Evolutionary conservation across 2,113 vertebrate genomes (phyloP).

Genomic region (Scortum barcoo): DNA sequence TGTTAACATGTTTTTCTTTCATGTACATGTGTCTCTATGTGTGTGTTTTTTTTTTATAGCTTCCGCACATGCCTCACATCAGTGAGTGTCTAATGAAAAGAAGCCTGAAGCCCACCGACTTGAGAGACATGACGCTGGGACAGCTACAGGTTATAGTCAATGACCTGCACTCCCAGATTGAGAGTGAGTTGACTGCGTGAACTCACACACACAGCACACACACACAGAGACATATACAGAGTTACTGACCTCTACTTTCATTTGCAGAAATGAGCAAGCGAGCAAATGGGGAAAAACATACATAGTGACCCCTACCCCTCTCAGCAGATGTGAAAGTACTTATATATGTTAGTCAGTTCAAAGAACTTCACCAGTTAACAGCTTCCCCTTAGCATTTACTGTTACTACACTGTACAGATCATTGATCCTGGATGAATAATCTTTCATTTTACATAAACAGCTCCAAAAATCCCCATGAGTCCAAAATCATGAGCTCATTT

Average conservation of each 20-base stretch:
- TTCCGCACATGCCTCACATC: constrained; percentile 98
- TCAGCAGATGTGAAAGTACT: constrained; percentile 69
- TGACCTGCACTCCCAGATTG: constrained; percentile 98
- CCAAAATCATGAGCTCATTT: constrained; percentile 45
- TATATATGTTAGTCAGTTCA: constrained; percentile 63
- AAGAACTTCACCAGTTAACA: constrained; percentile 41
- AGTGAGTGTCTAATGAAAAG: constrained; percentile 99
- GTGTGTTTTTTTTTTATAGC: constrained; percentile 82
- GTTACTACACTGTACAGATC: constrained; percentile 43
- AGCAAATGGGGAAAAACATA: constrained; percentile 58
- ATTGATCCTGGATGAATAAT: constrained; percentile 66
- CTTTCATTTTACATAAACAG: constrained; percentile 20
- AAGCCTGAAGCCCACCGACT: constrained; percentile 93
- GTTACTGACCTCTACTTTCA: constrained; percentile 42
- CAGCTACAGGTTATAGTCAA: constrained; percentile 99
- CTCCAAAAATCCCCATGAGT: constrained; percentile 62
- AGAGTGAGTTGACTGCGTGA: constrained; percentile 87
- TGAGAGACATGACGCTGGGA: constrained; percentile 97
- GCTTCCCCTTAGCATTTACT: constrained; percentile 64
- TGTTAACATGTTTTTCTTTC: background rate
- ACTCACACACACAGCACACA: constrained; percentile 29
- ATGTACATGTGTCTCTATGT: background rate
- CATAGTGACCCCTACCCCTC: constrained; percentile 53
- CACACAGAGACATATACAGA: constrained; percentile 21
- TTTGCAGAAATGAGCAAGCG: constrained; percentile 62